Percentiles rank a stretch among this genome's conserved stretches.
phyloP scores from a whole-genome alignment of 2,888 invertebrate species.

The Choristoneura rosaceana region DNA sequence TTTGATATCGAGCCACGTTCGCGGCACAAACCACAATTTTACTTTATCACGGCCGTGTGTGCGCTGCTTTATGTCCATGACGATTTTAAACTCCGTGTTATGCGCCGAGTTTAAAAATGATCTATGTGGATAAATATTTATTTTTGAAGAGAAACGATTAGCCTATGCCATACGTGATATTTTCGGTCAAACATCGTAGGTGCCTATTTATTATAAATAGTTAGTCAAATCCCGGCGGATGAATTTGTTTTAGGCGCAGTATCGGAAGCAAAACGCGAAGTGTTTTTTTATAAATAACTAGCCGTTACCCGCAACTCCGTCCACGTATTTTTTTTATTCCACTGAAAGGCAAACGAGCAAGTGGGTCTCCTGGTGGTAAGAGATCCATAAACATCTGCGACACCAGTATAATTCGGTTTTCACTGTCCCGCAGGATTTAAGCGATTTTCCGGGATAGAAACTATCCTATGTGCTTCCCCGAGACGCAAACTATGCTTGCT shows the following conservation, averaged over 20 bases:
- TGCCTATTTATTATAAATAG: not conserved
- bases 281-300: not conserved
- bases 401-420: no score
- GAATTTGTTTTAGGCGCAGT: not conserved
- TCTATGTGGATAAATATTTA: constrained; percentile 38
- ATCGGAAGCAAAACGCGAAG: not conserved
- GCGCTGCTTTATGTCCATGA: constrained; percentile 55
- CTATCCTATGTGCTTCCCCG: no score
- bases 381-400: no score
- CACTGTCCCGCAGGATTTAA: no score
- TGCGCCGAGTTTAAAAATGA: constrained; percentile 44
- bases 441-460: no score
- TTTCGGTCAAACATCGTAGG: not conserved
- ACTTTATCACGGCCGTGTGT: constrained; percentile 52
- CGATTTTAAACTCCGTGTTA: constrained; percentile 46
- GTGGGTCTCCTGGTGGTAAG: no score
- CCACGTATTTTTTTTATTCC: no score
- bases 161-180: not conserved
- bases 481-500: no score
- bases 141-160: not conserved
- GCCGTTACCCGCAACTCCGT: no score
- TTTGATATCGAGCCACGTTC: constrained; percentile 61
- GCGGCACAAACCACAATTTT: constrained; percentile 58
- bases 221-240: not conserved
- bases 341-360: no score